Conservation (phyloP, 2,888 invertebrate species). For the Megaustenia siamemsis region DNA sequence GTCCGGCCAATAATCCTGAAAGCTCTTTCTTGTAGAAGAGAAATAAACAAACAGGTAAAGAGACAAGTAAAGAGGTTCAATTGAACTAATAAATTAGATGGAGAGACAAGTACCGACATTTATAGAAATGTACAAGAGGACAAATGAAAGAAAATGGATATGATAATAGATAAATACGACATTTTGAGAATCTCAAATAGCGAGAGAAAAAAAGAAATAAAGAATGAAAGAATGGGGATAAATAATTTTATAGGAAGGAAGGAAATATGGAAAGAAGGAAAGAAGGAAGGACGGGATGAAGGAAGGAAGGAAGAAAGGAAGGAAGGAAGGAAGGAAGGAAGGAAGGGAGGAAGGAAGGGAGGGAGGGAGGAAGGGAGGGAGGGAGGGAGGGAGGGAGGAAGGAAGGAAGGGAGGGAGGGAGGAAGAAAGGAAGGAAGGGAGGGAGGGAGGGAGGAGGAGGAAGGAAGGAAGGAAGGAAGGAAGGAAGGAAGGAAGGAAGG, state of each 20-base stretch:
- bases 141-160: too few relatives aligned
- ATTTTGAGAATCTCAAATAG: too few relatives aligned
- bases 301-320: not conserved
- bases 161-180: too few relatives aligned
- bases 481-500: not conserved
- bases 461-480: not conserved
- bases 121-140: too few relatives aligned
- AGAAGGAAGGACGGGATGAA: not conserved
- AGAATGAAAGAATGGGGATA: not conserved
- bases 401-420: not conserved
- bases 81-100: too few relatives aligned
- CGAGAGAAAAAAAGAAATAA: not conserved
- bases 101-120: too few relatives aligned
- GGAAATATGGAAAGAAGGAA: not conserved
- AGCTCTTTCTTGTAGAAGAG: too few relatives aligned
- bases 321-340: not conserved
- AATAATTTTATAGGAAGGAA: not conserved
- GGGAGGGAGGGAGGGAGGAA: not conserved
- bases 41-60: too few relatives aligned
- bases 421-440: not conserved
- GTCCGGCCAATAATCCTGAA: too few relatives aligned
- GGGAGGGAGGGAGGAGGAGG: not conserved
- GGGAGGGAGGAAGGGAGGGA: not conserved
- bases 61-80: too few relatives aligned
- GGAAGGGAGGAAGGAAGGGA: not conserved